Evolutionary conservation across 1,140 invertebrate genomes (phyloP).

Genomic region (Aculops lycopersici): DNA sequence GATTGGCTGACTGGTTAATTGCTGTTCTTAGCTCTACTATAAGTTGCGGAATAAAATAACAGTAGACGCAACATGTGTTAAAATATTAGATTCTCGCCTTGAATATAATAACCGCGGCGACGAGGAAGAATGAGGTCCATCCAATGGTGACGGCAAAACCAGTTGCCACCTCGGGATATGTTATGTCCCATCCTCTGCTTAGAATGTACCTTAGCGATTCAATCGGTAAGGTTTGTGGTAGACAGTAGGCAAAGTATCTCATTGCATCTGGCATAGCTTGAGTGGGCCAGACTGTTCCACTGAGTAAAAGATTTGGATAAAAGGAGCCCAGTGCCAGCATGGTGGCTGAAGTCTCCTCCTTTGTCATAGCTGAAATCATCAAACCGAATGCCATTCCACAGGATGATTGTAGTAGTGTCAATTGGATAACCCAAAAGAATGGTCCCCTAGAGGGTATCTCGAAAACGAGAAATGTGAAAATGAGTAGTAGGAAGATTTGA

Average conservation of each 20-base stretch:
- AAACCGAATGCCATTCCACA: conserved; percentile 81
- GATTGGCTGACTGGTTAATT: too few species aligned
- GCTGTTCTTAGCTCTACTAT: too few species aligned
- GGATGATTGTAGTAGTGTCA: conserved; percentile 40
- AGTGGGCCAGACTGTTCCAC: conserved; percentile 64
- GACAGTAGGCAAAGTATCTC: conserved; percentile 39
- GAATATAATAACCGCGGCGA: conserved; percentile 2
- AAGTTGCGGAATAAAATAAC: too few species aligned
- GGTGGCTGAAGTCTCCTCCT: conserved; percentile 61
- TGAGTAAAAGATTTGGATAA: conserved; percentile 57
- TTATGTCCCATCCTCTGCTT: conserved; percentile 5
- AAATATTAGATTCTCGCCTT: conserved; percentile 2
- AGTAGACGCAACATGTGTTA: too few species aligned
- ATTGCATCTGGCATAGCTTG: conserved; percentile 61
- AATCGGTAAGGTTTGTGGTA: conserved; percentile 51
- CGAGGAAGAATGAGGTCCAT: conserved; percentile 4
- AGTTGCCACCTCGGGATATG: background rate
- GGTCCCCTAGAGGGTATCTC: conserved; percentile 42
- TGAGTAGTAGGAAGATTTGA: conserved; percentile 48
- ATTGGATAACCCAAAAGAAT: conserved; percentile 31
- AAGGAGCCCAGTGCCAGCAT: conserved; percentile 70
- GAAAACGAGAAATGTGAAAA: conserved; percentile 50
- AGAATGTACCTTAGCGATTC: conserved; percentile 7
- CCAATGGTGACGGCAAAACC: conserved; percentile 3
- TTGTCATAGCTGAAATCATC: conserved; percentile 50